Conservation (phyloP, 2,888 invertebrate species). For the Chorisops tibialis region DNA sequence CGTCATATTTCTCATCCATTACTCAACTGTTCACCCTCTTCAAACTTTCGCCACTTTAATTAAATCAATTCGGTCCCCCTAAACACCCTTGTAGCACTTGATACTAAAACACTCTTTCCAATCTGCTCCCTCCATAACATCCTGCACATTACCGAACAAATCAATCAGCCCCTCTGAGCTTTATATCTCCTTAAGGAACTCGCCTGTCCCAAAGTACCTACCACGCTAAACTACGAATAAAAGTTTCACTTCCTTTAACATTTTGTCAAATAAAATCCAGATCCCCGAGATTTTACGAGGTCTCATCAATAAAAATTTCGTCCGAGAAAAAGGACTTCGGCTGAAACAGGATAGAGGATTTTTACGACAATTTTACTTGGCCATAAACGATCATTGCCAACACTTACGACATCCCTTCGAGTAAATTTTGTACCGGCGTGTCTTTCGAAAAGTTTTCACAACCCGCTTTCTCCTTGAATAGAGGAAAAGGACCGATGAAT, state of each 20-base stretch:
- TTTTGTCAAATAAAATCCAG: slow-evolving; percentile 34
- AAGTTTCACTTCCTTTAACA: slow-evolving; percentile 12
- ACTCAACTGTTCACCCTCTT: too few species aligned
- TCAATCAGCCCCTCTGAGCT: slow-evolving; percentile 13
- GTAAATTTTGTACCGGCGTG: slow-evolving; percentile 16
- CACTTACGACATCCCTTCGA: slow-evolving; percentile 38
- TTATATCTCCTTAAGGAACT: slow-evolving; percentile 18
- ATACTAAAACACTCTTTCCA: background rate
- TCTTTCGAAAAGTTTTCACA: background rate
- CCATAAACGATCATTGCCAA: slow-evolving; percentile 41
- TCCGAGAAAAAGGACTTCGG: slow-evolving; percentile 16
- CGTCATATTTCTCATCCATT: too few species aligned
- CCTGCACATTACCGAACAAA: slow-evolving; percentile 22
- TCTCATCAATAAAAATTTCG: slow-evolving; percentile 33
- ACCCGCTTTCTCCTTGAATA: background rate
- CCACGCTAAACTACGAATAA: too few species aligned
- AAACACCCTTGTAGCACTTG: too few species aligned
- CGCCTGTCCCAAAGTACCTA: background rate
- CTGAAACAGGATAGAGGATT: slow-evolving; percentile 29
- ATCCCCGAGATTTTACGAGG: slow-evolving; percentile 31
- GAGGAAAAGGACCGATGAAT: background rate
- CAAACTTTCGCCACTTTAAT: too few species aligned
- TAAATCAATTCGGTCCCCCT: too few species aligned
- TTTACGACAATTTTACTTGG: slow-evolving; percentile 37
- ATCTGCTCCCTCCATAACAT: background rate